Percentiles rank a stretch among this genome's conserved stretches.
phyloP scores from a whole-genome alignment of 2,888 invertebrate genomes.

The Brenthis hecate region DNA sequence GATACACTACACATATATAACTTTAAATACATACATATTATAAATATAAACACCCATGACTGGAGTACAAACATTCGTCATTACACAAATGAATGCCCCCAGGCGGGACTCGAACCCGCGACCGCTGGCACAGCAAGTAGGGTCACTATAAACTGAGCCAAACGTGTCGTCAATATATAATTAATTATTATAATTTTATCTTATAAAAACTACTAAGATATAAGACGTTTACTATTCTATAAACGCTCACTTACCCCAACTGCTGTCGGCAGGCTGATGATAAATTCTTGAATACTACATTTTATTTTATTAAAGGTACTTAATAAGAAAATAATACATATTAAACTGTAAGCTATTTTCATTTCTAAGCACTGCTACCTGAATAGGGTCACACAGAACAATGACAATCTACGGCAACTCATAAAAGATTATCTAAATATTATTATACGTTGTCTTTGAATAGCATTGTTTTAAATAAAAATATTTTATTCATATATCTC shows the following conservation, averaged over 20 bases:
- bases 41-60: no score
- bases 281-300: slow-evolving; percentile 22
- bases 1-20: no score
- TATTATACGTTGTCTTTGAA: slow-evolving; percentile 12
- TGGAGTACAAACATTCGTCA: no score
- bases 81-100: no score
- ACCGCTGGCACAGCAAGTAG: no score
- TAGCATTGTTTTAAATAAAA: slow-evolving; percentile 13
- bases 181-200: no score
- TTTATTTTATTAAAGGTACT: slow-evolving; percentile 18
- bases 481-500: neutral
- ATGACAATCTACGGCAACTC: slow-evolving; percentile 4
- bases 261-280: slow-evolving; percentile 26
- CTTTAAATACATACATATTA: no score
- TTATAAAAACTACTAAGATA: no score
- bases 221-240: neutral
- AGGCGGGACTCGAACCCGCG: no score
- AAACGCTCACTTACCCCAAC: slow-evolving; percentile 32
- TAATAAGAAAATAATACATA: slow-evolving; percentile 22
- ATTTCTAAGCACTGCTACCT: slow-evolving; percentile 20
- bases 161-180: no score
- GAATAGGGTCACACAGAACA: slow-evolving; percentile 1
- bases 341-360: slow-evolving; percentile 13
- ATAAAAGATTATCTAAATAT: slow-evolving; percentile 8
- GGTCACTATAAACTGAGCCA: no score